phyloP scores from a whole-genome alignment of 2,888 invertebrate species.

The Eristalis arbustorum region DNA sequence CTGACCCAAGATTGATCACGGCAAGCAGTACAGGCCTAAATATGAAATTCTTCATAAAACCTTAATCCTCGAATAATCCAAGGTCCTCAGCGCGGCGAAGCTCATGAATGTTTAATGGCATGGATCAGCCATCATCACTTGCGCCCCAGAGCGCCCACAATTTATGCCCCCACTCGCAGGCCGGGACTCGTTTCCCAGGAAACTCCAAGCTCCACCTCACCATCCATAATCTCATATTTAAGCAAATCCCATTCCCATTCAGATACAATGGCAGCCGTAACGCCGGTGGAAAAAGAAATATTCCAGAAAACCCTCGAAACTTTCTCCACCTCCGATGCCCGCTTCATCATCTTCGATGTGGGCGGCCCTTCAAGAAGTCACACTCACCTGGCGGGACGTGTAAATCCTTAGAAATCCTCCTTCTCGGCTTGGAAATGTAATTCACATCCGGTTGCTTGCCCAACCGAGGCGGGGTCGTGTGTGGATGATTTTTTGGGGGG shows the following conservation, averaged over 20 bases:
- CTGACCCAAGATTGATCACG: no score
- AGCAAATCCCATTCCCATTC: not conserved
- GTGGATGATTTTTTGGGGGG: not conserved
- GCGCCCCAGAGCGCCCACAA: not conserved
- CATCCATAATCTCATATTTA: not conserved
- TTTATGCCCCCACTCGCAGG: not conserved
- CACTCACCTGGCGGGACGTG: not conserved
- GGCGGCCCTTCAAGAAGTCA: not conserved
- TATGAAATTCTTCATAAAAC: not conserved
- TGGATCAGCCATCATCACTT: not conserved
- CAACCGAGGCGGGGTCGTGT: no score
- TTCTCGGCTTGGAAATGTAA: not conserved
- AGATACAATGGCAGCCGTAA: not conserved
- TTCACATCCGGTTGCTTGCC: not conserved
- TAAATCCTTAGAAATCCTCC: not conserved
- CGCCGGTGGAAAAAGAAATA: not conserved
- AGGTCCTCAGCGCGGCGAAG: not conserved
- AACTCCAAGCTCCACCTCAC: not conserved
- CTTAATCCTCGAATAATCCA: not conserved
- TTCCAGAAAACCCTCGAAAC: not conserved
- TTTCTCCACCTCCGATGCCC: not conserved
- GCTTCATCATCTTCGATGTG: not conserved
- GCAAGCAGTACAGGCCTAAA: not conserved
- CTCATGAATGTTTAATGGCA: not conserved
- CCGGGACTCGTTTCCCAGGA: not conserved